phyloP scores from a whole-genome alignment of 2,113 vertebrate genomes.

The Sebastes schlegelii region DNA sequence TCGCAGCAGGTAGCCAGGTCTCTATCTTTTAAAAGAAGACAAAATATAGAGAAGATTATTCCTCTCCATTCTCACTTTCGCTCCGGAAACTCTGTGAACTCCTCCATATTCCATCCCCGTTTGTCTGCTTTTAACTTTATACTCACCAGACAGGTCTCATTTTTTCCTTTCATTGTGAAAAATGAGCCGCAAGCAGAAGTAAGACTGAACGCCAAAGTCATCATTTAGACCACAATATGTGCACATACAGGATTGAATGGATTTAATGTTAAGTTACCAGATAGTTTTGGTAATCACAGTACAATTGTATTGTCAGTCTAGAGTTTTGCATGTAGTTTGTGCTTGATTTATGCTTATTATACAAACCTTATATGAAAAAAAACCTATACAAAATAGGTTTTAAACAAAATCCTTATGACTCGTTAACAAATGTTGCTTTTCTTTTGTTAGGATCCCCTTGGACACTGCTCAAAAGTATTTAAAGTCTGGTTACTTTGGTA shows the following conservation, averaged over 20 bases:
- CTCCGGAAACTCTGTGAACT: conserved; percentile 10
- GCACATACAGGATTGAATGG: not conserved
- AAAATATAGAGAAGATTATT: conserved; percentile 34
- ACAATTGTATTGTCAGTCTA: not conserved
- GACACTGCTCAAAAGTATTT: not conserved
- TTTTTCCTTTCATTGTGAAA: conserved; percentile 7
- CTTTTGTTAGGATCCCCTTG: not conserved
- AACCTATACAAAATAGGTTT: not conserved
- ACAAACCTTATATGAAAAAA: not conserved
- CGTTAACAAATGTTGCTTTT: not conserved
- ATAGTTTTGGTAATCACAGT: not conserved
- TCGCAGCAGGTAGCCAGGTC: conserved; percentile 34
- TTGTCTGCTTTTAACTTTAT: conserved; percentile 8
- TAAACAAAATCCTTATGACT: not conserved
- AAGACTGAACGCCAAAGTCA: not conserved
- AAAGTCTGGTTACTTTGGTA: not conserved
- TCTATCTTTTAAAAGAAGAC: conserved; percentile 26
- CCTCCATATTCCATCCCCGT: not conserved
- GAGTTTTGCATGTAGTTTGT: not conserved
- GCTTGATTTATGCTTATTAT: not conserved
- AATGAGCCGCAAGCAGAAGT: not conserved
- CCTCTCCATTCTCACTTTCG: conserved; percentile 24
- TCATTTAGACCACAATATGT: not conserved
- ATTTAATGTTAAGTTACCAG: not conserved
- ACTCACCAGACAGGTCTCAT: not conserved